phyloP scores from a whole-genome alignment of 2,797 vertebrate genomes.

The Spea hammondii region DNA sequence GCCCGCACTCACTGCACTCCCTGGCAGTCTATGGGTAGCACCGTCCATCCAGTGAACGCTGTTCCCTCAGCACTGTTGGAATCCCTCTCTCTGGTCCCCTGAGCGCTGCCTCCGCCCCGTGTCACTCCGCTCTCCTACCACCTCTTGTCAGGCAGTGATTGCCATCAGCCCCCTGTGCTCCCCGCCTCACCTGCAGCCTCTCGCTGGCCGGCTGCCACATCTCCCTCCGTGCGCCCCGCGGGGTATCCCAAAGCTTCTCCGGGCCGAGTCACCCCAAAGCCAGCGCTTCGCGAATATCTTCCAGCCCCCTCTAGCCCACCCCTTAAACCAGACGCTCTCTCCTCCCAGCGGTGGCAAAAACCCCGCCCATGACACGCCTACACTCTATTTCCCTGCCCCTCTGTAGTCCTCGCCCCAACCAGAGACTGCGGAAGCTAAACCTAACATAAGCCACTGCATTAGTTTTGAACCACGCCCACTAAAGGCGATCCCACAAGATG shows the following conservation, averaged over 20 bases:
- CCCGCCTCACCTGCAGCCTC: slow-evolving; percentile 86
- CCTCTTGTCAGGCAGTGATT: too few relatives aligned
- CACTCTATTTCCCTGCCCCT: not conserved
- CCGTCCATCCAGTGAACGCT: too few relatives aligned
- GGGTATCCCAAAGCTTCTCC: slow-evolving; percentile 31
- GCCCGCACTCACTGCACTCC: too few relatives aligned
- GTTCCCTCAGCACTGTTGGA: not conserved
- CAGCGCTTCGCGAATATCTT: slow-evolving; percentile 45
- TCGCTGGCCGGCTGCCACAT: slow-evolving; percentile 98
- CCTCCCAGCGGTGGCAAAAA: slow-evolving; percentile 24
- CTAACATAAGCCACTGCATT: too few relatives aligned
- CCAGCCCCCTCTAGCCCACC: slow-evolving; percentile 54
- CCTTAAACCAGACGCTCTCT: slow-evolving; percentile 17
- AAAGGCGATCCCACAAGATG: too few relatives aligned
- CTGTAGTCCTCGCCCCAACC: not conserved
- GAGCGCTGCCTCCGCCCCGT: not conserved
- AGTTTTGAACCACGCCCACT: too few relatives aligned
- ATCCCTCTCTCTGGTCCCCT: not conserved
- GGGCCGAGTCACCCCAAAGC: slow-evolving; percentile 51
- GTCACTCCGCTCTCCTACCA: not conserved
- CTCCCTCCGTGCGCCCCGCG: slow-evolving; percentile 58
- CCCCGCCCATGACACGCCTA: slow-evolving; percentile 8
- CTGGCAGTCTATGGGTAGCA: not conserved
- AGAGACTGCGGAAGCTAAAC: not conserved
- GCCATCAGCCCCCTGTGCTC: not conserved